phyloP scores from a whole-genome alignment of 1,140 invertebrate genomes.

The Drosophila ironensis region DNA sequence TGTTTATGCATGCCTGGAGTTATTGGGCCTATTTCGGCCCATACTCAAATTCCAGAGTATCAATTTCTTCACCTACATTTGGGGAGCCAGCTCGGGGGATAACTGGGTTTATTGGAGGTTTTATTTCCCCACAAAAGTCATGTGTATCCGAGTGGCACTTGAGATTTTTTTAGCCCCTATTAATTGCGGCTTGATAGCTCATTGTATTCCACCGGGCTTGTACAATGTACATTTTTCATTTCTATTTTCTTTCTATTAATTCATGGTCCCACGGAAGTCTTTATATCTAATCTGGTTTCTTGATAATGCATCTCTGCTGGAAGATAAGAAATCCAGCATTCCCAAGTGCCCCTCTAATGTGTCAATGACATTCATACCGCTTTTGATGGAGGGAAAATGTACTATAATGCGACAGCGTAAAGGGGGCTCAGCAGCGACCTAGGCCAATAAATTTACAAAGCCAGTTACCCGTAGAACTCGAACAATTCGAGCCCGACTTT shows the following conservation, averaged over 20 bases:
- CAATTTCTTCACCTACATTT: no score
- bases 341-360: constrained; percentile 10
- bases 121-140: no score
- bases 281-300: constrained; percentile 34
- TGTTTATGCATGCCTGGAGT: not conserved
- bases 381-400: constrained; percentile 6
- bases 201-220: not conserved
- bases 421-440: constrained; percentile 31
- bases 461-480: constrained; percentile 11
- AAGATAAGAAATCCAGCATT: constrained; percentile 24
- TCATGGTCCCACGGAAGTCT: constrained; percentile 15
- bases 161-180: not conserved
- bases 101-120: no score
- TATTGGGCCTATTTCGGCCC: no score
- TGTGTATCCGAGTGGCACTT: not conserved
- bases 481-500: constrained; percentile 5
- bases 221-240: not conserved
- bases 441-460: constrained; percentile 52
- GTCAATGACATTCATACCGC: constrained; percentile 45
- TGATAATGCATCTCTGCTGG: constrained; percentile 10
- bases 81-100: no score
- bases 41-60: no score
- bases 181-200: not conserved
- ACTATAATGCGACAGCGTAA: constrained; percentile 21
- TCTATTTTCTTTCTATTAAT: not conserved